These are phyloP conservation scores for Trissolcus brochymenae DNA, from an alignment of 2,888 invertebrate genomes.

Conservation along the genomic window DNA sequence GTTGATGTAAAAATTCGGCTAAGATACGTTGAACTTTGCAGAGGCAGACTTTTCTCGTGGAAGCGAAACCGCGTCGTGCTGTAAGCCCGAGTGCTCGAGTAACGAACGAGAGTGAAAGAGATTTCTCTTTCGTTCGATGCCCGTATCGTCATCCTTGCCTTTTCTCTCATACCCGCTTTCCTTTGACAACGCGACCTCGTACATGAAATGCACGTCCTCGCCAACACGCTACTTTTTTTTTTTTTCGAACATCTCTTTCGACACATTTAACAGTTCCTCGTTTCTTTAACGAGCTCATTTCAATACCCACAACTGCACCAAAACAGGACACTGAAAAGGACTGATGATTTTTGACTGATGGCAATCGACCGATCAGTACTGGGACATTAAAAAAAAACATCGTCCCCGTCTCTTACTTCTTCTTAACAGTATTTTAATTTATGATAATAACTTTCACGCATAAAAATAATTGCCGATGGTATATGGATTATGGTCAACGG, in stretches of 20 bases:
- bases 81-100: constrained; percentile 49
- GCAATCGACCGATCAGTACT: too few relatives aligned
- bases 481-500: neutral
- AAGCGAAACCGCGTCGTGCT: constrained; percentile 48
- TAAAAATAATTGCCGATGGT: neutral
- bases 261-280: constrained; percentile 62
- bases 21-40: constrained; percentile 42
- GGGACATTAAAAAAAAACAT: too few relatives aligned
- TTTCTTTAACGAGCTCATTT: constrained; percentile 32
- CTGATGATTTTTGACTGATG: too few relatives aligned
- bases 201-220: constrained; percentile 25
- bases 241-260: constrained; percentile 40
- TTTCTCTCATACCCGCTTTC: constrained; percentile 46
- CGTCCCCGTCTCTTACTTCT: neutral
- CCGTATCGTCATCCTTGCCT: constrained; percentile 51
- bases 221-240: constrained; percentile 4
- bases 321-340: too few relatives aligned
- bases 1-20: constrained; percentile 16
- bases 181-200: constrained; percentile 15
- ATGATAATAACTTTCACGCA: neutral
- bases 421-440: neutral
- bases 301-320: constrained; percentile 6
- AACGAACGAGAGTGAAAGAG: constrained; percentile 67
- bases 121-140: constrained; percentile 66
- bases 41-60: constrained; percentile 50